Percentiles rank a stretch among this genome's conserved stretches.
Conservation (phyloP, 2,888 invertebrate genomes). For the Dione vanillae region DNA sequence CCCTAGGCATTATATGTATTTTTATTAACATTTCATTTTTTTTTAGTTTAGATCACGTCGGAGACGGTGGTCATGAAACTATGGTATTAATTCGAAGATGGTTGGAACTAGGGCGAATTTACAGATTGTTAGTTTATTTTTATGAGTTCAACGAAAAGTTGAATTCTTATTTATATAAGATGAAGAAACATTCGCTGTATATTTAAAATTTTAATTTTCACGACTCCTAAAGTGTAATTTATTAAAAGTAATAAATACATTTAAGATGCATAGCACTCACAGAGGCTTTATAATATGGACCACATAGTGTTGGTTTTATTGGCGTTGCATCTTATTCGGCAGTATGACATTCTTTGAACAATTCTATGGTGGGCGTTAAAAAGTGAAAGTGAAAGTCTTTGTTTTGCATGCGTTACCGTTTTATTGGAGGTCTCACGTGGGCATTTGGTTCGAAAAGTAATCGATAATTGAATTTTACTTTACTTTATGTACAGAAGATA, state of each 20-base stretch:
- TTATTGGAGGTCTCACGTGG: conserved; percentile 72
- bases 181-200: no score
- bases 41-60: conserved; percentile 53
- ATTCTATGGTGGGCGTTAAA: conserved; percentile 26
- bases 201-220: no score
- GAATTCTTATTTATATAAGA: background rate
- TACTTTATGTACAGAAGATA: no score
- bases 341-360: conserved; percentile 63
- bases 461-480: no score
- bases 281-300: conserved; percentile 62
- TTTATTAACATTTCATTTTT: background rate
- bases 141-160: conserved; percentile 64
- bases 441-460: conserved; percentile 63
- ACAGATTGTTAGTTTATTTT: conserved; percentile 63
- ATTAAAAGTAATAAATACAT: conserved; percentile 2
- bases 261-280: conserved; percentile 67
- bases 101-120: conserved; percentile 67
- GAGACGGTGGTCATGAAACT: conserved; percentile 43
- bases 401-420: conserved; percentile 67
- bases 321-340: conserved; percentile 68
- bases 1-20: conserved; percentile 58
- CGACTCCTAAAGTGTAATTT: no score
- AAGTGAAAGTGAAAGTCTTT: conserved; percentile 59
- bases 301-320: conserved; percentile 57
- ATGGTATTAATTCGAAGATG: conserved; percentile 59